Base-by-base conservation (phyloP, 2,888 invertebrate genomes). In the Nemotelus pantherinus region DNA sequence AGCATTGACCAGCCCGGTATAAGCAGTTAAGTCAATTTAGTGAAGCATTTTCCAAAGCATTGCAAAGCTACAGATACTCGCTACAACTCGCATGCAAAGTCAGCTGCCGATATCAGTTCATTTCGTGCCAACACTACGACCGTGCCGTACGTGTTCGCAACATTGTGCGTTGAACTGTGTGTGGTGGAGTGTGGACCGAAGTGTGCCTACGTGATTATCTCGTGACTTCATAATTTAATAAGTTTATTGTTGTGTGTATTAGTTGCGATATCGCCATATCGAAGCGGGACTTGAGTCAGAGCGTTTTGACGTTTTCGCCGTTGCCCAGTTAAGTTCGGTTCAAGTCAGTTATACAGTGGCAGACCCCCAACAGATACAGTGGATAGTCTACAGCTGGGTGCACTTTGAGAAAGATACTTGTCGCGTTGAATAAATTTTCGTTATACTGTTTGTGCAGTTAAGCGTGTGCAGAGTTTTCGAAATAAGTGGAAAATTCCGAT, bases 401-500 rank as follows among this genome's bases (percentile, higher is more conserved):
- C 39, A 9, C 53, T 25, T 50, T 45, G 58, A 45, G 10, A 72
- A 58, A 45, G 44, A 77, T 64, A 77, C 65, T 65, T 4, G 58
- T 67, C 25, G 25, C 25, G 25, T 25, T 25, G 25, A 25, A 25
- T 25, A 25, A 25, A 25, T 25, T 25, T 25, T 25, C 25, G 25
- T 25, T 25, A 47, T 25, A 53, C 41, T 53, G 53, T 58, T 41
- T 7, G 44, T 74, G 72, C 60, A 60, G 45, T 74, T 74, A 60
- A 53, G 75, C 75, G 76, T 78, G 76, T 76, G 63, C 76, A 64
- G 55, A 77, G 57, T 67, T 77, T 43, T 77, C 63, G 48, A 57
- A 67, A 68, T 47, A 77, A 79, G 74, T 79, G 79, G 79, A 79
- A 79, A 79, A 79, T 79, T 79, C 79, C 79, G 77, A 79, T 45